Evolutionary conservation across 2,113 vertebrate species (phyloP).

Genomic region (Bos taurus): ARS-UCD2.0 NC_037347.1:25813001-25813500

Average conservation of each 20-base stretch:
- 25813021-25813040: not conserved
- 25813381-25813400: not conserved
- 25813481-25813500: not conserved
- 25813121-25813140: not conserved
- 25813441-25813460: not conserved
- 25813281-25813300: not conserved
- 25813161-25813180: not conserved
- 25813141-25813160: not conserved
- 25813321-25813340: not conserved
- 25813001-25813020: not conserved
- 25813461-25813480: not conserved
- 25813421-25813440: not conserved
- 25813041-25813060: not conserved
- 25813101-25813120: not conserved
- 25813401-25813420: not conserved
- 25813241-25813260: not conserved
- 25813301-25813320: not conserved
- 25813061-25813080: not conserved
- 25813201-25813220: not conserved
- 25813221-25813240: not conserved
- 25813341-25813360: not conserved
- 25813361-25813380: not conserved
- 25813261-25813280: not conserved
- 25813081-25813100: not conserved
- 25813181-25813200: not conserved